Conservation (phyloP, 2,888 invertebrate species). For the Chirona hameri region DNA sequence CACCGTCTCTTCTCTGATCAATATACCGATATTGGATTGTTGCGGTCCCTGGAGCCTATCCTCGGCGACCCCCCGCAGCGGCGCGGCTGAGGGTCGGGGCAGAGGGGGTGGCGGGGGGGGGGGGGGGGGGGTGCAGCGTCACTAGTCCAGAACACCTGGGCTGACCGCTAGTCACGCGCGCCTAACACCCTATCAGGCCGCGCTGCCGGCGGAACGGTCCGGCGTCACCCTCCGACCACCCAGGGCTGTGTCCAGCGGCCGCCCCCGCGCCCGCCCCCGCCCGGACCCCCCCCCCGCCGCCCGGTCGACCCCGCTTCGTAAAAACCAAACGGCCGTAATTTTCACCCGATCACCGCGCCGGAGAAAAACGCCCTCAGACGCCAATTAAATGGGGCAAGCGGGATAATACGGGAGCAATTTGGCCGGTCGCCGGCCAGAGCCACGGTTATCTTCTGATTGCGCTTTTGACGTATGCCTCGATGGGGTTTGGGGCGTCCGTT, state of each 20-base stretch:
- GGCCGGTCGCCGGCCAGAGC: not conserved
- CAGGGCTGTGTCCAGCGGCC: not conserved
- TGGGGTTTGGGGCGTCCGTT: constrained; percentile 38
- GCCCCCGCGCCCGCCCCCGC: not conserved
- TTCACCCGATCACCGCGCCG: not conserved
- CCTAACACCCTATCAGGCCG: not conserved
- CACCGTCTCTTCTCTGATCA: too few species aligned
- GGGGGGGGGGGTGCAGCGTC: too few species aligned
- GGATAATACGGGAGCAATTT: constrained; percentile 23
- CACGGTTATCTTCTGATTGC: not conserved
- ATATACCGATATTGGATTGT: too few species aligned
- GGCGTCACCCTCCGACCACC: not conserved
- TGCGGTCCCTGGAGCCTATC: too few species aligned
- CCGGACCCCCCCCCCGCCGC: not conserved
- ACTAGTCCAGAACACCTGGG: not conserved
- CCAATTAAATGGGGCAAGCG: constrained; percentile 7
- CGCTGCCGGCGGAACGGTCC: not conserved
- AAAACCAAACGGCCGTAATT: not conserved
- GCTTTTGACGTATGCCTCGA: constrained; percentile 8
- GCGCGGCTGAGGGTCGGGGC: too few species aligned
- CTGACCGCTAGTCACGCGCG: not conserved
- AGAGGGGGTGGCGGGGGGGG: too few species aligned
- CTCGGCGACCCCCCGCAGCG: too few species aligned
- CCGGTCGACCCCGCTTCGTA: not conserved
- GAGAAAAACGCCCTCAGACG: not conserved